Evolutionary conservation across 2,888 invertebrate genomes (phyloP).

Genomic region (Adela reaumurella): DNA sequence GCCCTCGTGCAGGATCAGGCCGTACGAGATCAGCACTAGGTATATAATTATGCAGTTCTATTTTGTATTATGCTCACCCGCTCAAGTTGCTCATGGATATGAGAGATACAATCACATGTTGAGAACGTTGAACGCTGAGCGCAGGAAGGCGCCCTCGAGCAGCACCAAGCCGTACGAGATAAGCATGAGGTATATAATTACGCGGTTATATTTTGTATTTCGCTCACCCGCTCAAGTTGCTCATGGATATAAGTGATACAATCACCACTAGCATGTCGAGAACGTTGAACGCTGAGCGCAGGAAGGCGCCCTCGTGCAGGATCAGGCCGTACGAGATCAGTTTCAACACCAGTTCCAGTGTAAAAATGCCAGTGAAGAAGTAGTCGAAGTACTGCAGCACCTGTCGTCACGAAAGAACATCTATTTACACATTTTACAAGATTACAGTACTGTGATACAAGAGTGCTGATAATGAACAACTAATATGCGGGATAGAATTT

Average conservation of each 20-base stretch:
- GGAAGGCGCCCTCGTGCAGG: constrained; percentile 96
- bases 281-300: constrained; percentile 96
- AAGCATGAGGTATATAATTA: constrained; percentile 97
- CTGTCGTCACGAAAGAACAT: no score
- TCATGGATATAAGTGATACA: constrained; percentile 91
- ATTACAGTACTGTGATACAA: no score
- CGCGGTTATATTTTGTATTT: no score
- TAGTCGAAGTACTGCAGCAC: constrained; percentile 85
- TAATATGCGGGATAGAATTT: no score
- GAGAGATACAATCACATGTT: constrained; percentile 94
- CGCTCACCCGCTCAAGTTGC: constrained; percentile 76
- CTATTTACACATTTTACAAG: no score
- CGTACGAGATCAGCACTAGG: constrained; percentile 96
- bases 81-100: constrained; percentile 87
- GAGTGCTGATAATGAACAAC: no score
- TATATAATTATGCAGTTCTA: constrained; percentile 98
- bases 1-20: constrained; percentile 95
- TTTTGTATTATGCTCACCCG: constrained; percentile 79
- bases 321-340: constrained; percentile 94
- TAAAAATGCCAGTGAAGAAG: constrained; percentile 97
- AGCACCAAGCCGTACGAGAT: constrained; percentile 94
- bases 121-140: constrained; percentile 95
- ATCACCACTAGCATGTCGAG: constrained; percentile 96
- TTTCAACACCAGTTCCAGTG: constrained; percentile 91
- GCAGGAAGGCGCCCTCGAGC: constrained; percentile 97